Percentiles rank a stretch among this genome's conserved stretches.
Evolutionary conservation across 2,113 vertebrate genomes (phyloP).

Genomic region (Neopipo cinnamomea): DNA sequence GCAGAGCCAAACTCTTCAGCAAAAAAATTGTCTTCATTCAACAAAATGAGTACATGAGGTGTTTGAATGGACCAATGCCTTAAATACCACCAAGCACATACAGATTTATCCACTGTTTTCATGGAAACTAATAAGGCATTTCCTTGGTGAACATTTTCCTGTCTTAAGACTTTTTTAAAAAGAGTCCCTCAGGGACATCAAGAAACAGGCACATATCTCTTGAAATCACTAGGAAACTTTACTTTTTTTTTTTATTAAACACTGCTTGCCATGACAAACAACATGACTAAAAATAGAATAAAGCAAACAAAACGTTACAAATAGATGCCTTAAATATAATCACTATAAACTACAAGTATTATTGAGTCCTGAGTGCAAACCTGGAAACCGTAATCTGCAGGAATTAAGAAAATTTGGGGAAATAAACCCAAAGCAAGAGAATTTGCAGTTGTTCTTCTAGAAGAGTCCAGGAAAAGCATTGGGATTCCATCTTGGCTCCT

Average conservation of each 20-base stretch:
- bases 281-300: slow-evolving; percentile 54
- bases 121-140: not conserved
- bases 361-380: not conserved
- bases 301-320: slow-evolving; percentile 50
- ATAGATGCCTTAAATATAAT: slow-evolving; percentile 49
- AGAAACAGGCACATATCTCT: slow-evolving; percentile 10
- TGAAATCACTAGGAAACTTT: slow-evolving; percentile 37
- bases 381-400: not conserved
- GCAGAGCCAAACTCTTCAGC: not conserved
- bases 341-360: slow-evolving; percentile 23
- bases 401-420: not conserved
- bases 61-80: not conserved
- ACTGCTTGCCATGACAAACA: slow-evolving; percentile 62
- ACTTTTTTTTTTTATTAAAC: slow-evolving; percentile 38
- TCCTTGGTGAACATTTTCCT: not conserved
- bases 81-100: not conserved
- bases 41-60: not conserved
- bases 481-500: not conserved
- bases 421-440: not conserved
- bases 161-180: not conserved
- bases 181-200: not conserved
- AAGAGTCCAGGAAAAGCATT: not conserved
- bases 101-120: not conserved
- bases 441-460: not conserved
- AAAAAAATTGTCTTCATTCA: not conserved